These are phyloP conservation scores for Syrrhaptes paradoxus DNA, from an alignment of 2,113 vertebrate genomes.

Conservation along the genomic window DNA sequence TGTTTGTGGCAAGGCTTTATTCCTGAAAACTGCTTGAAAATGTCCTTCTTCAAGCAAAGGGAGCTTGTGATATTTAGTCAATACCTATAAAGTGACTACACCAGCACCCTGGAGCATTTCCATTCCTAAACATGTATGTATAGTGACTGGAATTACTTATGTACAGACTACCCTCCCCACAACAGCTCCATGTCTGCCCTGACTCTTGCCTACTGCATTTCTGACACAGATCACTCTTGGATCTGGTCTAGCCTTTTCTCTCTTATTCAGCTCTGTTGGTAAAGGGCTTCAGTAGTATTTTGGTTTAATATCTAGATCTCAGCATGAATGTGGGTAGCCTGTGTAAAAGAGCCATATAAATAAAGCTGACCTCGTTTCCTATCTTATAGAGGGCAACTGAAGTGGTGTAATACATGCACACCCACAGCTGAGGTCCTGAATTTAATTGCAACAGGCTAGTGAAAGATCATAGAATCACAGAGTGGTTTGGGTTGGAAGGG, in stretches of 20 bases:
- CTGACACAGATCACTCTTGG: neutral
- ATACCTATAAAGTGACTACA: neutral
- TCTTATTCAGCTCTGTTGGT: neutral
- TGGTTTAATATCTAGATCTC: neutral
- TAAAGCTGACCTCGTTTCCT: neutral
- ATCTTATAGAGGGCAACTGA: neutral
- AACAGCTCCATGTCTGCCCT: neutral
- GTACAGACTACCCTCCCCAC: neutral
- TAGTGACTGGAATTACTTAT: neutral
- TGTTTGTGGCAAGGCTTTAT: neutral
- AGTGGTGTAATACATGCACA: neutral
- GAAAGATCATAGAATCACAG: neutral
- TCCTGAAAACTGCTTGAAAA: neutral
- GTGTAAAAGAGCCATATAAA: neutral
- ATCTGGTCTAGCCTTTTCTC: neutral
- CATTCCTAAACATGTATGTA: neutral
- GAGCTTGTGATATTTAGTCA: neutral
- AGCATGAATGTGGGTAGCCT: neutral
- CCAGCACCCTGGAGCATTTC: neutral
- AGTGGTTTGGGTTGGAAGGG: neutral
- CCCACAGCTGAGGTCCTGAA: neutral
- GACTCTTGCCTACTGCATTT: neutral
- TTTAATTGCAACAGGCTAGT: neutral
- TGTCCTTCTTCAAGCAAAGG: neutral
- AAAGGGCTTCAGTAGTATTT: neutral